Percentiles rank a stretch among this genome's conserved stretches.
Evolutionary conservation across 2,113 vertebrate genomes (phyloP).

Genomic region (Cryptotis parvus): DNA sequence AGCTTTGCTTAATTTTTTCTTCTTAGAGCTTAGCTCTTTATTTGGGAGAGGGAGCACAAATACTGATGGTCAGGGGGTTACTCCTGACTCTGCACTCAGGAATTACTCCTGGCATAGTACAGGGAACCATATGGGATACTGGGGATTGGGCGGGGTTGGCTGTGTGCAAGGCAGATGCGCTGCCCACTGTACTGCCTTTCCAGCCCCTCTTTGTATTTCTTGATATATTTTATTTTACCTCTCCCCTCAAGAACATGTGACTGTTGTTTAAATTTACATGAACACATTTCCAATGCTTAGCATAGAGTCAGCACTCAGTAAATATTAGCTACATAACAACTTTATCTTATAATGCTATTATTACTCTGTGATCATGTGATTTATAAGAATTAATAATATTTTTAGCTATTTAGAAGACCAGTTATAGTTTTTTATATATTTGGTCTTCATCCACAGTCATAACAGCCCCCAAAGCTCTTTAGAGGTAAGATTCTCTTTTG

Average conservation of each 20-base stretch:
- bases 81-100: too few species aligned
- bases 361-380: neutral
- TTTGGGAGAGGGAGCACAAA: too few species aligned
- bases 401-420: neutral
- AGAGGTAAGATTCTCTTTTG: neutral
- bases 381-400: neutral
- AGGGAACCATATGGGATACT: too few species aligned
- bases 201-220: too few species aligned
- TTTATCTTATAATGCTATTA: neutral
- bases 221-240: neutral
- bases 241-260: neutral
- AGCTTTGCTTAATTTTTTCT: neutral
- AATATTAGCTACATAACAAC: neutral
- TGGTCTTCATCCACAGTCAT: neutral
- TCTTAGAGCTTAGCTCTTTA: neutral
- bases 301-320: neutral
- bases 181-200: too few species aligned
- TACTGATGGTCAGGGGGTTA: too few species aligned
- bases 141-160: too few species aligned
- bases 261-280: neutral
- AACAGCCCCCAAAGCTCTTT: neutral
- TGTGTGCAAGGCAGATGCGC: too few species aligned
- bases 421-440: neutral
- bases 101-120: too few species aligned
- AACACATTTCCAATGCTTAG: neutral